phyloP scores from a whole-genome alignment of 2,113 vertebrate species.

The Agapornis roseicollis region DNA sequence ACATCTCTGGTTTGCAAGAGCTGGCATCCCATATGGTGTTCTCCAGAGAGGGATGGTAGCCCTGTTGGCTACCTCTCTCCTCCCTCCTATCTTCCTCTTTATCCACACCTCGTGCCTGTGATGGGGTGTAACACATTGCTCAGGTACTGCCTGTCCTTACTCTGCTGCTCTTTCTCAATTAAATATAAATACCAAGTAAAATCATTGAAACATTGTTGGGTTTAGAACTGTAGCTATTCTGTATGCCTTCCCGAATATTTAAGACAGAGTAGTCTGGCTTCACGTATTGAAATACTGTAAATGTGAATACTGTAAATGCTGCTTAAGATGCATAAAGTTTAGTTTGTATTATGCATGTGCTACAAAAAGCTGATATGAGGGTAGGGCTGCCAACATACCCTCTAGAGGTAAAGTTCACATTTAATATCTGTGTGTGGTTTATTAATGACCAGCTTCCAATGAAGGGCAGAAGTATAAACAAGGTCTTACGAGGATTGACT shows the following conservation, averaged over 20 bases:
- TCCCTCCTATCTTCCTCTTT: not conserved
- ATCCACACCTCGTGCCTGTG: rapidly evolving
- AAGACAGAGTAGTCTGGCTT: not conserved
- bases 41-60: not conserved
- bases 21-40: not conserved
- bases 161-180: not conserved
- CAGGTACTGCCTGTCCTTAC: not conserved
- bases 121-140: not conserved
- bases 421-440: not conserved
- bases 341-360: not conserved
- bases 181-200: not conserved
- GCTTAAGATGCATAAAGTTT: not conserved
- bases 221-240: not conserved
- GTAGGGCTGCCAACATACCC: not conserved
- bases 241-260: not conserved
- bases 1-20: not conserved
- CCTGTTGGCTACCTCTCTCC: not conserved
- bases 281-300: not conserved
- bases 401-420: not conserved
- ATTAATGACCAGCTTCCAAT: not conserved
- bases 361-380: not conserved
- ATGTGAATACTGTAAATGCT: not conserved
- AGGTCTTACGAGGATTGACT: not conserved
- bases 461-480: not conserved
- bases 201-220: not conserved